Conservation (phyloP, 2,888 invertebrate genomes). For the Drosophila borborema region DNA sequence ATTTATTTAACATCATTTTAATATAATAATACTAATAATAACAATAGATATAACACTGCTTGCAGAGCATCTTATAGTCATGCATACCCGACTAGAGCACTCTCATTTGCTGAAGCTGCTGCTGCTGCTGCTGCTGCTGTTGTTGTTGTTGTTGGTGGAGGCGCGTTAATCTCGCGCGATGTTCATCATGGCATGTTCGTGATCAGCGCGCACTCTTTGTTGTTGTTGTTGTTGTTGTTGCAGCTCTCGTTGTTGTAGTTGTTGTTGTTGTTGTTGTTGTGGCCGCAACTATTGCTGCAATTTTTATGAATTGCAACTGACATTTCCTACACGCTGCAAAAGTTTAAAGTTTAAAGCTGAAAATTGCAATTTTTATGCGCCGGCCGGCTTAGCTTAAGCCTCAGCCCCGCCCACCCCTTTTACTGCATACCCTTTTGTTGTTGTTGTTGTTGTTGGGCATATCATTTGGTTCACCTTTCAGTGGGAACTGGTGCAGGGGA, state of each 20-base stretch:
- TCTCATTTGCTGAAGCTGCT: constrained; percentile 27
- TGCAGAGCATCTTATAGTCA: neutral
- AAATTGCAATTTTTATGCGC: constrained; percentile 62
- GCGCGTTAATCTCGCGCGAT: constrained; percentile 73
- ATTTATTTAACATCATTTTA: too few species aligned
- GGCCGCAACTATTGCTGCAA: constrained; percentile 72
- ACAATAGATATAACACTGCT: neutral
- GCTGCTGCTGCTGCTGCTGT: constrained; percentile 30
- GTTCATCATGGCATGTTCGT: constrained; percentile 78
- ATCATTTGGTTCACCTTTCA: constrained; percentile 62
- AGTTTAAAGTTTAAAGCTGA: constrained; percentile 76
- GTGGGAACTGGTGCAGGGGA: constrained; percentile 68
- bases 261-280: constrained; percentile 18
- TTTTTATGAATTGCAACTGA: constrained; percentile 83
- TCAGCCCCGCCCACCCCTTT: neutral
- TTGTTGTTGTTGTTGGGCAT: constrained; percentile 20
- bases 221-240: constrained; percentile 26
- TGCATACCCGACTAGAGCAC: constrained; percentile 7
- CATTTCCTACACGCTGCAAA: constrained; percentile 82
- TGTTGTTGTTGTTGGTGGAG: constrained; percentile 40
- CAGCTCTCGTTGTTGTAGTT: constrained; percentile 15
- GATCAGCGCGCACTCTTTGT: constrained; percentile 57
- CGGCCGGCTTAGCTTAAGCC: constrained; percentile 61
- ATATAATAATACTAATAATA: too few species aligned
- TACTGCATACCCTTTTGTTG: neutral